Evolutionary conservation across 2,113 vertebrate species (phyloP).

Genomic region (Gymnorhina tibicen): DNA sequence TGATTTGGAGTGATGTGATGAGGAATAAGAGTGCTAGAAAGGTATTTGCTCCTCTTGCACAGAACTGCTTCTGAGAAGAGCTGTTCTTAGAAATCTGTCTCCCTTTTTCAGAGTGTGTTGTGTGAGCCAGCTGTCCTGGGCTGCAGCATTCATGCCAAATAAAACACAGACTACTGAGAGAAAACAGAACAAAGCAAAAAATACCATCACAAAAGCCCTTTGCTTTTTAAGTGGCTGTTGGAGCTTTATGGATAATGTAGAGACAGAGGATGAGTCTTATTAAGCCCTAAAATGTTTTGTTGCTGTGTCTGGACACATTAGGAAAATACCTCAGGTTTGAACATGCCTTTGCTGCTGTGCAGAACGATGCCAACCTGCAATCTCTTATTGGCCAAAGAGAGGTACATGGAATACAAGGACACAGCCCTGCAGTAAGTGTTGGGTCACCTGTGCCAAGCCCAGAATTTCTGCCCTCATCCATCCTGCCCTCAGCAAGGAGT

Average conservation of each 20-base stretch:
- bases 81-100: not conserved
- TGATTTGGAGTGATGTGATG: not conserved
- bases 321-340: not conserved
- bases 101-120: not conserved
- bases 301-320: not conserved
- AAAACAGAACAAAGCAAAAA: not conserved
- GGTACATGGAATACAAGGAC: rapidly evolving
- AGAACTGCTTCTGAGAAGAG: not conserved
- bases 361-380: not conserved
- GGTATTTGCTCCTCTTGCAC: not conserved
- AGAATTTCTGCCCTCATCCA: not conserved
- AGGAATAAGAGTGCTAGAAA: not conserved
- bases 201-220: not conserved
- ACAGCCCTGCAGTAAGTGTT: not conserved
- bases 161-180: not conserved
- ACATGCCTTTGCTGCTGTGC: rapidly evolving
- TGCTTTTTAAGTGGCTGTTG: not conserved
- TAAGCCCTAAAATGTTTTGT: not conserved
- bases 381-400: not conserved
- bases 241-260: not conserved
- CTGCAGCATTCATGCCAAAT: not conserved
- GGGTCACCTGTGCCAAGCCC: not conserved
- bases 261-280: not conserved
- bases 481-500: not conserved
- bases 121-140: not conserved